These are phyloP conservation scores for Halisarca cf. caerulea DNA, from an alignment of 37 sponge, comb jelly and placozoan species.

Conservation along the genomic window DNA sequence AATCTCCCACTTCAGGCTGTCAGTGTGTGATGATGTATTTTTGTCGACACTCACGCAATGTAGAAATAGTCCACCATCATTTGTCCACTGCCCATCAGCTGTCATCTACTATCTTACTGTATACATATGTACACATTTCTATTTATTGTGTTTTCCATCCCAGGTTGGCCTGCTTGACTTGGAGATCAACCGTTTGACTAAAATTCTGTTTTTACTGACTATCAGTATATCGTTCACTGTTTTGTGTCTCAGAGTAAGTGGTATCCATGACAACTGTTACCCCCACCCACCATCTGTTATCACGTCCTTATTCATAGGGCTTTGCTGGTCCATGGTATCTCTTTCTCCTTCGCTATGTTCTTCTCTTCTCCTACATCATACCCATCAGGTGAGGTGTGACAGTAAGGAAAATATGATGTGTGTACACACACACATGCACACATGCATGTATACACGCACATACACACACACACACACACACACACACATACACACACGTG, in stretches of 20 bases:
- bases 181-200: slow-evolving; percentile 94
- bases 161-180: slow-evolving; percentile 86
- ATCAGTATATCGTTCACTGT: slow-evolving; percentile 62
- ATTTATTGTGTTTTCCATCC: neutral
- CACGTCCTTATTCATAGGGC: slow-evolving; percentile 33
- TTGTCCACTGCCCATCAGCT: too few relatives aligned
- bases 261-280: neutral
- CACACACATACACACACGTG: too few relatives aligned
- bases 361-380: slow-evolving; percentile 95
- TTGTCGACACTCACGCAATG: too few relatives aligned
- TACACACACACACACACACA: too few relatives aligned
- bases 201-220: slow-evolving; percentile 81
- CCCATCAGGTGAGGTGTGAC: slow-evolving; percentile 84
- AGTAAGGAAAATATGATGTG: neutral
- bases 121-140: neutral
- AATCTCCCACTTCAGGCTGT: too few relatives aligned
- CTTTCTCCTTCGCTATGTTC: slow-evolving; percentile 80
- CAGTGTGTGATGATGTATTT: too few relatives aligned
- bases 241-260: slow-evolving; percentile 69
- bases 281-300: neutral
- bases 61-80: too few relatives aligned
- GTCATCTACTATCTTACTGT: too few relatives aligned
- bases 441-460: too few relatives aligned
- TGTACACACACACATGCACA: too few relatives aligned
- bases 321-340: slow-evolving; percentile 74